Conservation (phyloP, 2,797 vertebrate species). For the Megalops cyprinoides region DNA sequence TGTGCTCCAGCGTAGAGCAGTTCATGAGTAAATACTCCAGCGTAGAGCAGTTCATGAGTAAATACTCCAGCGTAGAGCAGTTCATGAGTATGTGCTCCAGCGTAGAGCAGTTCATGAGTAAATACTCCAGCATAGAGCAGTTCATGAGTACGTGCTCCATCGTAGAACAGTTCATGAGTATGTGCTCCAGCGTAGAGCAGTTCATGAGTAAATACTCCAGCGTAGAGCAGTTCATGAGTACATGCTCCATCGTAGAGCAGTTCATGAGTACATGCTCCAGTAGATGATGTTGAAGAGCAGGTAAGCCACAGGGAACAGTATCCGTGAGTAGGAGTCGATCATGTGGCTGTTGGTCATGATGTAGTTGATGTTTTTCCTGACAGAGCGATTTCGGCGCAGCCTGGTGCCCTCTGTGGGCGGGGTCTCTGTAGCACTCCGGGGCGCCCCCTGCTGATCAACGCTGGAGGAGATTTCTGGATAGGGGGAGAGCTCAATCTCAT, state of each 20-base stretch:
- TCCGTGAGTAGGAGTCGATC: slow-evolving; percentile 88
- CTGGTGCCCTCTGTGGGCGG: slow-evolving; percentile 63
- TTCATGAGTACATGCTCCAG: slow-evolving; percentile 87
- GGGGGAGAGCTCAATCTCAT: slow-evolving; percentile 74
- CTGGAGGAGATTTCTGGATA: slow-evolving; percentile 62
- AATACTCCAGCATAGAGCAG: too few species aligned
- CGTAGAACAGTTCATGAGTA: too few species aligned
- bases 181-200: too few species aligned
- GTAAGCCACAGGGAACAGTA: slow-evolving; percentile 86
- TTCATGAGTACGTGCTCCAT: not conserved
- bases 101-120: too few species aligned
- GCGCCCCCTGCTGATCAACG: slow-evolving; percentile 51
- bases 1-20: not conserved
- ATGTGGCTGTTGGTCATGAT: slow-evolving; percentile 87
- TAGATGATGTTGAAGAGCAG: slow-evolving; percentile 91
- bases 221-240: not conserved
- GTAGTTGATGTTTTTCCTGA: slow-evolving; percentile 77
- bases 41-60: not conserved
- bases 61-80: not conserved
- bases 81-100: too few species aligned
- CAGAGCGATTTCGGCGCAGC: slow-evolving; percentile 75
- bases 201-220: not conserved
- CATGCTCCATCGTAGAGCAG: slow-evolving; percentile 61
- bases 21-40: too few species aligned
- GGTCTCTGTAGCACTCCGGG: slow-evolving; percentile 43